phyloP scores from a whole-genome alignment of 2,797 vertebrate genomes.

The Siniperca scherzeri region DNA sequence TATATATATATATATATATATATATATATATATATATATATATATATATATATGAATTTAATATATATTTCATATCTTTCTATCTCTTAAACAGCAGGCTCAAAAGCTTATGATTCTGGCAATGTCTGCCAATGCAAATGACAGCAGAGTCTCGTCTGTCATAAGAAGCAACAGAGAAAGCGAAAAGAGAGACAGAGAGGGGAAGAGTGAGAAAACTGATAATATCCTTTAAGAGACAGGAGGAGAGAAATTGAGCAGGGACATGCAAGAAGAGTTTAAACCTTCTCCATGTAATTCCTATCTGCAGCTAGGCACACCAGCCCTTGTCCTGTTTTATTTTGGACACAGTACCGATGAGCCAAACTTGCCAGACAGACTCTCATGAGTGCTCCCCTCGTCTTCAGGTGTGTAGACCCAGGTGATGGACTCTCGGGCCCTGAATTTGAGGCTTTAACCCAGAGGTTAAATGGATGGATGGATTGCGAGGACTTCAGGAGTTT shows the following conservation, averaged over 20 bases:
- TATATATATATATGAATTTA: too few species aligned
- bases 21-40: too few species aligned
- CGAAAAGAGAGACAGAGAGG: neutral
- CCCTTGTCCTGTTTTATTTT: neutral
- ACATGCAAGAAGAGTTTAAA: slow-evolving; percentile 64
- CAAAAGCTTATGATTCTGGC: slow-evolving; percentile 81
- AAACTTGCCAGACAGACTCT: neutral
- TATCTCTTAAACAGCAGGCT: slow-evolving; percentile 81
- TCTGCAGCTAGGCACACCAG: slow-evolving; percentile 35
- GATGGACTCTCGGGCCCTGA: neutral
- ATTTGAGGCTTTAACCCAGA: slow-evolving; percentile 24
- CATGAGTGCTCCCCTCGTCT: neutral
- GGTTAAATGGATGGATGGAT: slow-evolving; percentile 13
- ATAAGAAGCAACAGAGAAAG: slow-evolving; percentile 18
- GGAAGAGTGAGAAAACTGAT: slow-evolving; percentile 20
- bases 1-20: slow-evolving; percentile 20
- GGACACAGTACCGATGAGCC: neutral
- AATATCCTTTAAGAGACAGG: slow-evolving; percentile 28
- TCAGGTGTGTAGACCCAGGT: slow-evolving; percentile 14
- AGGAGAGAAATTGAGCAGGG: slow-evolving; percentile 40
- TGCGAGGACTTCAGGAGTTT: neutral
- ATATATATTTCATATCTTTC: slow-evolving; percentile 37
- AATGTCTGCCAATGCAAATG: slow-evolving; percentile 38
- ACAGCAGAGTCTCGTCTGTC: slow-evolving; percentile 46
- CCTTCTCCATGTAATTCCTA: slow-evolving; percentile 55